phyloP scores from a whole-genome alignment of 2,797 vertebrate species.

The Florisuga fusca region DNA sequence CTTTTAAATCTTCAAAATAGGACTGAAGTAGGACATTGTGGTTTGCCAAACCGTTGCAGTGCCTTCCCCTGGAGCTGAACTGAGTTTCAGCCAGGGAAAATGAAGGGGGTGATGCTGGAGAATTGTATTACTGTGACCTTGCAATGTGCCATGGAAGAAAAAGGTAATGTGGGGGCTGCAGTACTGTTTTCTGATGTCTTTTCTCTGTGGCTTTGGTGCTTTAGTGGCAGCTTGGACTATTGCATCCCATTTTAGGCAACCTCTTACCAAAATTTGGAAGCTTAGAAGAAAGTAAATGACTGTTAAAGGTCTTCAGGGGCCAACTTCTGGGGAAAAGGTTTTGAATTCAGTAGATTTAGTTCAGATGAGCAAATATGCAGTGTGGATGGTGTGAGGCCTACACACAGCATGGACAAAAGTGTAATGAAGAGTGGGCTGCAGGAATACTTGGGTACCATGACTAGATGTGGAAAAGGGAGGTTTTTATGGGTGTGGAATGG shows the following conservation, averaged over 20 bases:
- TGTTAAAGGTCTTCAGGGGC: background rate
- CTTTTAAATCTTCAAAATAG: constrained; percentile 59
- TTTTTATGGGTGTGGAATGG: background rate
- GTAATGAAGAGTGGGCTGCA: background rate
- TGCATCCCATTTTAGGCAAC: background rate
- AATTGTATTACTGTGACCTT: background rate
- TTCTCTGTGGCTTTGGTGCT: background rate
- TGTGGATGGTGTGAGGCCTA: background rate
- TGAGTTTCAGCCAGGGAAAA: background rate
- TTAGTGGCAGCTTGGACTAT: background rate
- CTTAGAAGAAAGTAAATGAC: background rate
- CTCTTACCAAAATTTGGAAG: background rate
- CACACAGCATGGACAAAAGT: background rate
- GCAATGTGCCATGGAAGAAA: background rate
- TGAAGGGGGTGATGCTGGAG: constrained; percentile 4
- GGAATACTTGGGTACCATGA: background rate
- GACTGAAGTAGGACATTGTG: background rate
- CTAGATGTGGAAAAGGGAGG: background rate
- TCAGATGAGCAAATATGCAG: background rate
- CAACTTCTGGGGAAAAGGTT: background rate
- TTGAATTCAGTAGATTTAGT: background rate
- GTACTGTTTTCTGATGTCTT: background rate
- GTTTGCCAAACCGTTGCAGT: constrained; percentile 23
- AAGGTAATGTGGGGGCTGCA: background rate
- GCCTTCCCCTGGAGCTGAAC: constrained; percentile 15